Base-by-base conservation (phyloP, 1,140 invertebrate species). In the Acyrthosiphon pisum region DNA sequence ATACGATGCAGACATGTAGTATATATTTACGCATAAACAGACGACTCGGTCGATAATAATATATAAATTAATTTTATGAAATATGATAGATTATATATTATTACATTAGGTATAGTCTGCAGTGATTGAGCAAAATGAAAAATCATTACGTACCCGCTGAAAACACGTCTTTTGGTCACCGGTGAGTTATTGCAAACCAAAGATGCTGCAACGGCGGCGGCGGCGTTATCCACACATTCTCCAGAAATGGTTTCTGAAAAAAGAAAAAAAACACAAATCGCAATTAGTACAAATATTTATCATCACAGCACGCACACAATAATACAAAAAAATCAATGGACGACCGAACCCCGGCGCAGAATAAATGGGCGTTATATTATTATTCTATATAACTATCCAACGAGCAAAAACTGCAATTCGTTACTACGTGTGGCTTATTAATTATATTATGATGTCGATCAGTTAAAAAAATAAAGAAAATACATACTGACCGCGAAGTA, bases 161-260 rank as follows among this genome's bases (percentile, higher is more conserved):
- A 98, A 60, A 96, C 97, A 90, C 97, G 96, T 94, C 97, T 96
- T 95, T 98, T 98, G 95, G 97, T 98, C 86, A 97, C 97, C 41
- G 91, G 91, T 6, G 91, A 93, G 14, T 93, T 93, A 35, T 93
- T 93, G 97, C 97, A 94, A 97, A 97, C 94, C 56, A 41, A 44
- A 68, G 89, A 90, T 18, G 88, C 6, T 9, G 89, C 18, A 11
- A 30, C 56, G 96, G 96, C 91, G 96, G 89, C 41, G 4, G 53
- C 26, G 96, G 96, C 92, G 96, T 96, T 94, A 96, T 96, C 89
- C 7, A 26, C 90, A 96, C 91, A 93, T 93, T 93, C 91, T 44
- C 37, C 81, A 6, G 48, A 37, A 4, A 44, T 76, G 20, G 46
- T 50, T 84, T 93, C 91, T 93, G 81, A 26, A 93, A 93, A 0